Evolutionary conservation across 2,113 vertebrate species (phyloP), one percentile per base, ranked within the genome.

Genomic region (Calonectris borealis): DNA sequence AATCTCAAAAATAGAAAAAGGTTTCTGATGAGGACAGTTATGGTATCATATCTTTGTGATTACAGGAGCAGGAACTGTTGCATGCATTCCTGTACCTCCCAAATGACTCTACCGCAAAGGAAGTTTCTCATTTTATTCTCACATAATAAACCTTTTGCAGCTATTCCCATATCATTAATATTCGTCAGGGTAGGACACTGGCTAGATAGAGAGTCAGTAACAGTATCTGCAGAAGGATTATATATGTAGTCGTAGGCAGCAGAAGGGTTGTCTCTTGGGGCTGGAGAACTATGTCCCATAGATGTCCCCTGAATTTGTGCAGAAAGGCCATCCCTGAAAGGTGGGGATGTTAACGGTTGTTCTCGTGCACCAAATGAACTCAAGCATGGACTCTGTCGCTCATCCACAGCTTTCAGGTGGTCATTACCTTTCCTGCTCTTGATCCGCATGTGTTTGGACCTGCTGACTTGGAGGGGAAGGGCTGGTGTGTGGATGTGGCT

Each of bases 371-470:
- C 14, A 48, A 34, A 32, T 3, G 14, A 70, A 29, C n/a, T 68
- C 49, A 22, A 38, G 19, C 10, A 16, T 2, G 9, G 44, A 36
- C 58, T 55, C n/a, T 38, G 20, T 38, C 4, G 7, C 15, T 55
- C 60, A 48, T 22, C 16, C 32, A 13, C n/a, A 38, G 20, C 38
- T 76, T 85, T 88, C 70, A 69, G 49, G 55, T 31, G 27, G 22
- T 65, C 17, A 4, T 77, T 72, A 15, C 20, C 18, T 31, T 48
- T 69, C 16, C 36, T 51, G 29, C 10, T 64, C 18, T 75, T 70
- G 29, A 40, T 31, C 29, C 11, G 2, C 14, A 7, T 0, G 0
- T n/a, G 8, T 55, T 31, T 64, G 36, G 44, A 72, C 66, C 36
- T 22, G 10, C 13, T 64, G 36, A 34, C 31, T 62, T 57, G 21